A percentile compares a stretch with the other conserved stretches of the same genome.
These are phyloP conservation scores for Daphoenositta chrysoptera DNA, from an alignment of 2,113 vertebrate species.

Conservation along the genomic window DNA sequence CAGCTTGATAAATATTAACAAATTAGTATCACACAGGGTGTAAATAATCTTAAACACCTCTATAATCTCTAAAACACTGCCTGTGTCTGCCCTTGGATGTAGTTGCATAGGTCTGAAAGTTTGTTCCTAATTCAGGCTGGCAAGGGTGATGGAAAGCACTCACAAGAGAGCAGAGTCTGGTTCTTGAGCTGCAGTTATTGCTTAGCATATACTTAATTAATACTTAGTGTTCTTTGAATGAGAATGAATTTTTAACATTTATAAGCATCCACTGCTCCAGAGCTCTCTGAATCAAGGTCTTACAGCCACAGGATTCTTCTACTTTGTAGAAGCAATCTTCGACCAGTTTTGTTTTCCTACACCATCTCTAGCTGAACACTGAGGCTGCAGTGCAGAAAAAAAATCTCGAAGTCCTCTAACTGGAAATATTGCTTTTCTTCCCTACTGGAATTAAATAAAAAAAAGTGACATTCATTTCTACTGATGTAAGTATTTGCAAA, in stretches of 20 bases:
- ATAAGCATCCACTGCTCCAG: neutral
- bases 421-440: neutral
- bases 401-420: neutral
- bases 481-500: slow-evolving; percentile 33
- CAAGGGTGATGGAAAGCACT: slow-evolving; percentile 3
- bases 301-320: neutral
- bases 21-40: neutral
- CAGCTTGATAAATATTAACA: neutral
- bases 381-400: neutral
- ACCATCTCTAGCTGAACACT: neutral
- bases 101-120: neutral
- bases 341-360: neutral
- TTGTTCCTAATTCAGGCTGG: neutral
- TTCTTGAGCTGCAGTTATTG: neutral
- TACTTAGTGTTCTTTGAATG: neutral
- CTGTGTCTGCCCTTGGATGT: neutral
- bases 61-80: neutral
- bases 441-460: neutral
- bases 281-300: neutral
- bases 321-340: neutral
- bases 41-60: neutral
- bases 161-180: neutral
- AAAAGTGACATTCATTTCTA: neutral
- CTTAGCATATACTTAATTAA: neutral
- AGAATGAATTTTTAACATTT: neutral